Evolutionary conservation across 2,888 invertebrate genomes (phyloP), one percentile per base, ranked within the genome.

Genomic region (Sabatieria punctata): DNA sequence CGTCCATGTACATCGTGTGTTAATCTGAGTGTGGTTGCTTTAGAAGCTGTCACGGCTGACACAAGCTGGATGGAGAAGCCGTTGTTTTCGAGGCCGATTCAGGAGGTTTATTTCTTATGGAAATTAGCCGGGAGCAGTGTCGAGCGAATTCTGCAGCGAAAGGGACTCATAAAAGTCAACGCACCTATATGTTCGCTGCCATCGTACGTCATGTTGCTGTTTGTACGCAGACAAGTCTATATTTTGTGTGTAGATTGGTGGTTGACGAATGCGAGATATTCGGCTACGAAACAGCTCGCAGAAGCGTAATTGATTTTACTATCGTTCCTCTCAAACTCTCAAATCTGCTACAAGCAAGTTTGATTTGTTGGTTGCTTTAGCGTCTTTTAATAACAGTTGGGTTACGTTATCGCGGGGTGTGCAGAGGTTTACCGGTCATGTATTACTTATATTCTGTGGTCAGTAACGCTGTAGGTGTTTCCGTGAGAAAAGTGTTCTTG

Each of bases 121-220:
- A 82, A 84, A 65, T 65, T 93, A 47, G 84, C 89, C 15, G 91
- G 91, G 1, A 91, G 91, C 0, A 91, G 93, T 69, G 80, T 89
- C 45, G 81, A 83, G 51, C 74, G 79, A 1, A 86, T 86, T 63
- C 71, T 93, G 26, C 85, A 83, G 63, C 84, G 82, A 62, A 85
- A 86, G 66, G 85, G 85, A 0, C 73, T 89, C 1, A 82, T 89
- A 45, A 78, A 85, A 60, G 83, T 81, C 49, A 80, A 80, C 59
- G 71, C 73, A n/a, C 68, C 73, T n/a, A 63, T 73, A 44, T 61
- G 68, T 24, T 64, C 69, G 11, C 52, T 72, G 36, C 67, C 67
- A 11, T 64, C 60, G 68, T 68, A 57, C n/a, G n/a, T 11, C 36
- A 44, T 36, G 3, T 44, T 4, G 3, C 6, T 6, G 21, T 11